Conservation (phyloP, 2,113 vertebrate genomes). For the Caretta caretta region DNA sequence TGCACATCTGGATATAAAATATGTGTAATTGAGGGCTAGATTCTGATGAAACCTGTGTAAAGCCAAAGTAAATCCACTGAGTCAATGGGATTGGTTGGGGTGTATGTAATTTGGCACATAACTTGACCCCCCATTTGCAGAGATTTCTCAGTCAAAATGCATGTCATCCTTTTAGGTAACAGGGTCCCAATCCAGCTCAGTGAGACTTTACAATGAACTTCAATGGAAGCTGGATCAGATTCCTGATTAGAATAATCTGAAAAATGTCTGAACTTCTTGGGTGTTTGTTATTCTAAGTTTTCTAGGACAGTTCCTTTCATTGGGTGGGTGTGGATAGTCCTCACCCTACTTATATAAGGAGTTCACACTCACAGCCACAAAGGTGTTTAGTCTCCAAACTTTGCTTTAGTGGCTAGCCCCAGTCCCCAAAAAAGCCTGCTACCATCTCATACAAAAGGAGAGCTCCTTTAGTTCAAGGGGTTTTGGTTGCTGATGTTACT, state of each 20-base stretch:
- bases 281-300: neutral
- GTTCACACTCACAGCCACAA: neutral
- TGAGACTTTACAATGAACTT: neutral
- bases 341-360: neutral
- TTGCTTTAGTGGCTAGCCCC: neutral
- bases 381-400: neutral
- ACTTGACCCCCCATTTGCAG: neutral
- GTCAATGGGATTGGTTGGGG: neutral
- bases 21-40: neutral
- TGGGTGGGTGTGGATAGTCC: neutral
- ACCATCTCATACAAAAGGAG: neutral
- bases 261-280: neutral
- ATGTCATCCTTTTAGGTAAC: neutral
- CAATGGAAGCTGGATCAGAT: neutral
- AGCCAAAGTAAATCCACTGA: neutral
- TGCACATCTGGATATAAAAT: neutral
- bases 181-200: neutral
- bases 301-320: neutral
- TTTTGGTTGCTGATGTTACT: neutral
- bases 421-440: neutral
- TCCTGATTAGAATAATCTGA: neutral
- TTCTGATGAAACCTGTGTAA: neutral
- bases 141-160: neutral
- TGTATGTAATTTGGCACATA: neutral
- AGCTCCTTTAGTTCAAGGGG: neutral